Evolutionary conservation across 2,113 vertebrate genomes (phyloP).

Genomic region (Taurulus bubalis): DNA sequence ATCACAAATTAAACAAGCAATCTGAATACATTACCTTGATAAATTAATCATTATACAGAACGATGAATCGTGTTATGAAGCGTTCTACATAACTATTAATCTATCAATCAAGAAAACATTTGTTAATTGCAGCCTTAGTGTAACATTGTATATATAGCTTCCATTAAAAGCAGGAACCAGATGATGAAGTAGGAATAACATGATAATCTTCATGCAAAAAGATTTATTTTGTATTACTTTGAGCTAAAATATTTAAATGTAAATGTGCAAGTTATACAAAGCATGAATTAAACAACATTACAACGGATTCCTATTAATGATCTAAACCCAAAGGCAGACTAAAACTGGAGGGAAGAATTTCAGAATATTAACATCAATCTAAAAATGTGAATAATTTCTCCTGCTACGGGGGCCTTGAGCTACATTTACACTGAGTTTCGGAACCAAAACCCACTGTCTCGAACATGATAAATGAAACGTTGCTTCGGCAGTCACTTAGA

Average conservation of each 20-base stretch:
- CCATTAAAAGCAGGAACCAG: not conserved
- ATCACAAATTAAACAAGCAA: not conserved
- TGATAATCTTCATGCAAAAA: not conserved
- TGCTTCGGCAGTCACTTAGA: slow-evolving; percentile 9
- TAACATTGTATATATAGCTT: not conserved
- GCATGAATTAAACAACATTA: slow-evolving; percentile 36
- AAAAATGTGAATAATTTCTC: not conserved
- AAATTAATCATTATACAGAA: not conserved
- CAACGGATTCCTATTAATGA: slow-evolving; percentile 24
- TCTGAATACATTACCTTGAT: not conserved
- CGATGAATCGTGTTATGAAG: no score
- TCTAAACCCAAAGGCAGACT: slow-evolving; percentile 10
- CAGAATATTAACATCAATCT: not conserved
- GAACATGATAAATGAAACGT: slow-evolving; percentile 16
- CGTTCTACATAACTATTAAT: not conserved
- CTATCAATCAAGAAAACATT: not conserved
- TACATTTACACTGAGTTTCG: not conserved
- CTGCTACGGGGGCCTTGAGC: not conserved
- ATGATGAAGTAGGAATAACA: not conserved
- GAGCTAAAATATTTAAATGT: slow-evolving; percentile 15
- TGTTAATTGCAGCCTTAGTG: not conserved
- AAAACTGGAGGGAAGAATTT: slow-evolving; percentile 10
- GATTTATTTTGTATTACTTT: not conserved
- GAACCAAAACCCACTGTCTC: slow-evolving; percentile 7
- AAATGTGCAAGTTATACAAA: slow-evolving; percentile 7